Evolutionary conservation across 2,888 invertebrate genomes (phyloP), one percentile per base, ranked within the genome.

Genomic region (Uloborus plumipes): DNA sequence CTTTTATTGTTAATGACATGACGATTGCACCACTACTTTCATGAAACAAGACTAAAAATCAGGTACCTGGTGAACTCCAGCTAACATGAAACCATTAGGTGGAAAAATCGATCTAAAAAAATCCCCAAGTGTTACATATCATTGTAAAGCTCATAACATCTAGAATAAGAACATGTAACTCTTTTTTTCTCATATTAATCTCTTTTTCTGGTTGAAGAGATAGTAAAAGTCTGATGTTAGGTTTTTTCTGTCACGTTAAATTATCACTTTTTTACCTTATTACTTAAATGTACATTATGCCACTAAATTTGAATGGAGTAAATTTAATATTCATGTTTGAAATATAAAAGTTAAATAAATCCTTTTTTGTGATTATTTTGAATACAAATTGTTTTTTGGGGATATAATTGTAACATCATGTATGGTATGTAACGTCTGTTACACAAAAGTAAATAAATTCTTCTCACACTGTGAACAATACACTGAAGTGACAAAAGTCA

Each of bases 171-270:
- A n/a, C n/a, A n/a, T n/a, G n/a, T n/a, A n/a, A n/a, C n/a, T n/a
- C n/a, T 31, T 66, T 64, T 39, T 26, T 64, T 64, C 4, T 64
- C 31, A 64, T 22, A 64, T 64, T 64, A 18, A 22, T 39, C 26
- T 64, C 26, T 9, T 64, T 64, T 64, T 7, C 7, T 15, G 58
- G 18, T 4, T 1, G 58, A 58, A 58, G 58, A 20, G 20, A 58
- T 58, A 18, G 18, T 13, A 58, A 58, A 13, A 58, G 20, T 58
- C 58, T 58, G 6, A 13, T 58, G 3, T 58, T 20, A n/a, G 2
- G 58, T 58, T 3, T 58, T 58, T 58, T 58, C 16, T 18, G 16
- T 4, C 58, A n/a, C 3, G 58, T 18, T 7, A 15, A 58, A 58
- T 58, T 3, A 58, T 58, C 58, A 58, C n/a, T 58, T 58, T 58